Evolutionary conservation across 2,888 invertebrate species (phyloP).

Genomic region (Mesorhabditis spiculigera): DNA sequence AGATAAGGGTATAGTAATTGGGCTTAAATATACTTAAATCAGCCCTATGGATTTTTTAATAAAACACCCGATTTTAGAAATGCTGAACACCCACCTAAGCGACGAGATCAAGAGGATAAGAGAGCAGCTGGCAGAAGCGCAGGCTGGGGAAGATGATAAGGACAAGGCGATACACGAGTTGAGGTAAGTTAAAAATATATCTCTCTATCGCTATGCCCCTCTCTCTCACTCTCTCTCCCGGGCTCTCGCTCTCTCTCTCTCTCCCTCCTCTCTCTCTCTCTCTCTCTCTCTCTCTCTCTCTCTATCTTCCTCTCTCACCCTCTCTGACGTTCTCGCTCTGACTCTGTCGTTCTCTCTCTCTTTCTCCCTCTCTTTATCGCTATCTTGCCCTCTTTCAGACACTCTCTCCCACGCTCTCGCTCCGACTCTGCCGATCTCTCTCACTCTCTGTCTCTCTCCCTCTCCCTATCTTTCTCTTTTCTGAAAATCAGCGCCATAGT

Average conservation of each 20-base stretch:
- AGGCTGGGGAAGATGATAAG: neutral
- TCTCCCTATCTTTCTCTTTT: no score
- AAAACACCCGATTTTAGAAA: no score
- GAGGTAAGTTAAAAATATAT: neutral
- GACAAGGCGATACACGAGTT: slow-evolving; percentile 2
- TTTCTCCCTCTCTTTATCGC: slow-evolving; percentile 23
- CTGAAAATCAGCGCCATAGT: no score
- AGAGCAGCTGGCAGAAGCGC: neutral
- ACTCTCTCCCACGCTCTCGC: slow-evolving; percentile 20
- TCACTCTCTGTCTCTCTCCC: no score
- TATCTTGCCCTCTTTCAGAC: slow-evolving; percentile 18
- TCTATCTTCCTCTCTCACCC: slow-evolving; percentile 25
- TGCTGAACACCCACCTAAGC: slow-evolving; percentile 10
- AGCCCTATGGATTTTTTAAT: no score
- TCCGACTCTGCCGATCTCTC: slow-evolving; percentile 9
- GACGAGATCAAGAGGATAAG: slow-evolving; percentile 13
- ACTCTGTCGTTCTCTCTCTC: slow-evolving; percentile 9
- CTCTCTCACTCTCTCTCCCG: no score
- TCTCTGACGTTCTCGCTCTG: no score
- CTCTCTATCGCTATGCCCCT: no score
- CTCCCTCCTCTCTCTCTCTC: no score
- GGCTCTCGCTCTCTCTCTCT: no score
- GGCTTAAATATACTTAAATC: no score
- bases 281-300: slow-evolving; percentile 24
- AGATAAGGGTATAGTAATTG: slow-evolving; percentile 26